Base-by-base conservation (phyloP, 2,113 vertebrate species). In the Tenebrosternarchus preto region DNA sequence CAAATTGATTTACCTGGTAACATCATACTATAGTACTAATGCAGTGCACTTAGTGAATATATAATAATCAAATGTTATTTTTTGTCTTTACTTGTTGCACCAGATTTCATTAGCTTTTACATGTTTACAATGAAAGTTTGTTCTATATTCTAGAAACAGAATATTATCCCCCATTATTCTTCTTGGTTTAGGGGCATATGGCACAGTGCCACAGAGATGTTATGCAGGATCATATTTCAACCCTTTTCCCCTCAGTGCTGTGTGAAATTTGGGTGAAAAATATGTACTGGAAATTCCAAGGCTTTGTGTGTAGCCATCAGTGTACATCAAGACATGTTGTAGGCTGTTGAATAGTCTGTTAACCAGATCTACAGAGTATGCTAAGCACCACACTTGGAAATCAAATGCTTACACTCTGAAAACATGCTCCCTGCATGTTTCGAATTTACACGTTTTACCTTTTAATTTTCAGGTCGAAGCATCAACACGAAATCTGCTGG, bases 401-500 rank as follows among this genome's bases (percentile, higher is more conserved):
- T n/a, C n/a, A n/a, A n/a, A n/a, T n/a, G n/a, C n/a, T n/a, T 22
- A 7, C 24, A 9, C 25, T 24, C 60, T 29, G 11, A 33, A n/a
- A 15, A 57, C 19, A n/a, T 5, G 5, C 2, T 36, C 6, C 12
- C 12, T 66, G 50, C 19, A 59, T 27, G 25, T 59, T 39, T 60
- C 17, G 20, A 20, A 67, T n/a, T 15, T 17, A 29, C 22, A 19
- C 31, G 33, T 88, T 78, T 85, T 16, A 17, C 1, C 4, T 59
- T 67, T 77, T 3, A 17, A 50, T 2, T 83, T 92, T 11, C 73
- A 99, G 98, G 97, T 75, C 92, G 96, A 77, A 98, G 96, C 81
- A 95, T 99, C 89, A 97, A 94, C 72, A 95, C 96, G 19, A 98
- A 98, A 88, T 96, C 97, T 16, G 96, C 96, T 22, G 98, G 98